Percentiles rank a stretch among this genome's conserved stretches.
These are phyloP conservation scores for Calephelis nemesis DNA, from an alignment of 1,140 invertebrate species.

Conservation along the genomic window DNA sequence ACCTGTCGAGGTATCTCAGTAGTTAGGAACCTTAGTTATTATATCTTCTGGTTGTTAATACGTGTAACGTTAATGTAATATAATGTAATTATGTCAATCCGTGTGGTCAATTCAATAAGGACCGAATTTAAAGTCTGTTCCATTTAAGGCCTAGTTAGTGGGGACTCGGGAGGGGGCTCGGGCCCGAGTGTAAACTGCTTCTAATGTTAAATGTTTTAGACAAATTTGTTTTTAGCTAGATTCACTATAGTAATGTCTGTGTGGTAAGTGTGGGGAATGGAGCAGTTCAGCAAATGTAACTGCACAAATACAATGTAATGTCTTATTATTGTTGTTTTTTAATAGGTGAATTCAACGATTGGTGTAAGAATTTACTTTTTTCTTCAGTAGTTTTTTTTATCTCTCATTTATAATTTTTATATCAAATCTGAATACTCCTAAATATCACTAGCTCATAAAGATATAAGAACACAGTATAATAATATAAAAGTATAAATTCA, in stretches of 20 bases:
- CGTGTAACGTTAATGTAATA: constrained; percentile 50
- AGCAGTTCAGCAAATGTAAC: not conserved
- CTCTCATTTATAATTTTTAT: too few relatives aligned
- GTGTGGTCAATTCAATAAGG: constrained; percentile 70
- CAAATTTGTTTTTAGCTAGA: constrained; percentile 23
- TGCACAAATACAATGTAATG: not conserved
- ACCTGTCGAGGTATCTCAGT: constrained; percentile 61
- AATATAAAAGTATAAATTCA: too few relatives aligned
- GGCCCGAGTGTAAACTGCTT: constrained; percentile 24
- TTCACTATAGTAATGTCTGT: constrained; percentile 11
- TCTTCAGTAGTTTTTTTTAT: too few relatives aligned
- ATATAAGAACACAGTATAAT: too few relatives aligned
- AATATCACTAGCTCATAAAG: too few relatives aligned
- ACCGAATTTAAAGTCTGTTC: constrained; percentile 43
- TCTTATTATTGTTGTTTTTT: not conserved
- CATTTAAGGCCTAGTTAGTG: constrained; percentile 20
- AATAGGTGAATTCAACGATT: not conserved
- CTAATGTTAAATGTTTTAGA: constrained; percentile 24
- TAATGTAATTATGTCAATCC: constrained; percentile 56
- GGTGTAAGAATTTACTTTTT: too few relatives aligned
- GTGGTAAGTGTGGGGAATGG: not conserved
- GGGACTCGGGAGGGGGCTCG: not conserved
- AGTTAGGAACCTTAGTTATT: constrained; percentile 61
- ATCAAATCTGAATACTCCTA: too few relatives aligned
- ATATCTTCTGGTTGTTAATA: constrained; percentile 73